These are phyloP conservation scores for Meliscaeva auricollis DNA, from an alignment of 2,888 invertebrate genomes.

Conservation along the genomic window DNA sequence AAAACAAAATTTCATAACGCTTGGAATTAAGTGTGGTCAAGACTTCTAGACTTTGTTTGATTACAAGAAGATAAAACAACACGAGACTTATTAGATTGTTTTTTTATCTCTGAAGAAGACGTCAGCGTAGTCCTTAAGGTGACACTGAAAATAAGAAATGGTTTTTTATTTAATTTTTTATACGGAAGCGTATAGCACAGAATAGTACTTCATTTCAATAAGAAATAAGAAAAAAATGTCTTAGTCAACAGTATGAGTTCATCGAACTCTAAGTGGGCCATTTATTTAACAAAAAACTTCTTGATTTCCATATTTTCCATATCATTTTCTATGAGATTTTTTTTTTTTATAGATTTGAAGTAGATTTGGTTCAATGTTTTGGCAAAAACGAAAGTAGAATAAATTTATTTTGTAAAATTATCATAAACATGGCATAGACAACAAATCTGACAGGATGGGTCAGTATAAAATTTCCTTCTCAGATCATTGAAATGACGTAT, in stretches of 20 bases:
- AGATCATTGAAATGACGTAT: slow-evolving; percentile 16
- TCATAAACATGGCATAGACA: slow-evolving; percentile 20
- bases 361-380: slow-evolving; percentile 22
- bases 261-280: slow-evolving; percentile 14
- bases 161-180: not conserved
- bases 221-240: not conserved
- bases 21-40: slow-evolving; percentile 19
- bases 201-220: not conserved
- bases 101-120: not conserved
- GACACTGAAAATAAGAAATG: not conserved
- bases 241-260: slow-evolving; percentile 23
- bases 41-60: not conserved
- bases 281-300: not conserved
- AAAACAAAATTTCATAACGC: not conserved
- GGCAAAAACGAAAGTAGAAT: slow-evolving; percentile 18
- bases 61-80: not conserved
- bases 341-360: not conserved
- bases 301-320: slow-evolving; percentile 15
- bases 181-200: not conserved
- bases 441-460: not conserved
- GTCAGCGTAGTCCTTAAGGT: not conserved
- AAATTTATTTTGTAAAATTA: slow-evolving; percentile 8
- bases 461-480: not conserved
- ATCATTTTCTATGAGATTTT: not conserved
- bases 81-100: not conserved